Evolutionary conservation across 2,113 vertebrate genomes (phyloP), one percentile per base, ranked within the genome.

Genomic region (Brachyistius frenatus): DNA sequence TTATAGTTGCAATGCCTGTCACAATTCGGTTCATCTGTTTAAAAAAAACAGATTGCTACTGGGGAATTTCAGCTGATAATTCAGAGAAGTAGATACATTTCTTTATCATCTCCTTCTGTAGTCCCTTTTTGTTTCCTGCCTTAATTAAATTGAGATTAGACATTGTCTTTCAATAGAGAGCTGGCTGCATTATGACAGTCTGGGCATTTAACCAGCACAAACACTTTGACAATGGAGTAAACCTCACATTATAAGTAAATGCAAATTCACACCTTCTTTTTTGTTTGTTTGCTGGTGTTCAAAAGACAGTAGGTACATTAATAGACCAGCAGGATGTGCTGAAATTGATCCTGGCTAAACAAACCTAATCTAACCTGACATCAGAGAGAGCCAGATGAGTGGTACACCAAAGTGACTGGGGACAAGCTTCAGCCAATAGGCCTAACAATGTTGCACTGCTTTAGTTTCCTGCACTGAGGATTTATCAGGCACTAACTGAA

Each of bases 311-410:
- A 31, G 41, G 63, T 76, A 77, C 78, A 84, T 88, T 86, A 76
- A 73, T 54, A 70, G 74, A 86, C 37, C 50, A 75, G 15, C 53
- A 47, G 58, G 81, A 89, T 81, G 71, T 74, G 70, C 70, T 65
- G 46, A 55, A 86, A 86, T 83, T 85, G 81, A 86, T 88, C 76
- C 31, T 33, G 65, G 63, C 83, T 55, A 84, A 85, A 89, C 76
- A 78, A 86, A 76, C 49, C 36, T 35, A 80, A 83, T 89, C 80
- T 73, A 65, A 89, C 49, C 56, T 66, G 41, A 39, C 6, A 5
- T 85, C 46, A 54, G 33, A 56, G 5, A 39, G 36, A 70, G 39
- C 50, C 39, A 50, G 36, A 30, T 47, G 73, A 81, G 58, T 65
- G 76, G 81, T 66, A 74, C 36, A 16, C 10, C 41, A 1, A 60